These are phyloP conservation scores for Perizoma affinitatum DNA, from an alignment of 2,888 invertebrate genomes.

Conservation along the genomic window DNA sequence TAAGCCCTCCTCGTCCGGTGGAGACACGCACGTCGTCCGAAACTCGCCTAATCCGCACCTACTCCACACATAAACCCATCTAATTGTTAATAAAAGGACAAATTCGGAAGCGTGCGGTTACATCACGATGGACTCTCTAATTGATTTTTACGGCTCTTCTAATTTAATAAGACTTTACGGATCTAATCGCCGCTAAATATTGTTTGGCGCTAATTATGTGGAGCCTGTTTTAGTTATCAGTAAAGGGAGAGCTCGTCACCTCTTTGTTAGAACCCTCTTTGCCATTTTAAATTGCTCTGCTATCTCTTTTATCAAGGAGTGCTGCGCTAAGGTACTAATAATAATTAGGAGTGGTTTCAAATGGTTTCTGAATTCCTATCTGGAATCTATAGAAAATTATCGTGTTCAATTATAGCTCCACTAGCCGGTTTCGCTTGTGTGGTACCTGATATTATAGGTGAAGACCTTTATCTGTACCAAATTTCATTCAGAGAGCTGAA, in stretches of 20 bases:
- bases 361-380: slow-evolving; percentile 34
- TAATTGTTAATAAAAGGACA: slow-evolving; percentile 83
- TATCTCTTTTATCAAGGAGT: slow-evolving; percentile 29
- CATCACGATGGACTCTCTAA: slow-evolving; percentile 71
- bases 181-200: slow-evolving; percentile 70
- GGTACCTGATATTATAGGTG: too few relatives aligned
- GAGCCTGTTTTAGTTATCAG: slow-evolving; percentile 61
- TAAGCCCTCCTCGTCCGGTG: slow-evolving; percentile 71
- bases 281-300: slow-evolving; percentile 21
- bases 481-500: not conserved
- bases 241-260: slow-evolving; percentile 48
- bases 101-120: slow-evolving; percentile 78
- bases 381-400: slow-evolving; percentile 13
- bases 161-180: slow-evolving; percentile 72
- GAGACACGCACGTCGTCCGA: slow-evolving; percentile 76
- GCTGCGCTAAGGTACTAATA: slow-evolving; percentile 13
- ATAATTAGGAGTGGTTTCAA: slow-evolving; percentile 26
- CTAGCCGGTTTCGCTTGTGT: too few relatives aligned
- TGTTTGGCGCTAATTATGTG: slow-evolving; percentile 71
- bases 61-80: slow-evolving; percentile 81
- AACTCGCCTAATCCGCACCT: slow-evolving; percentile 77
- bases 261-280: slow-evolving; percentile 47
- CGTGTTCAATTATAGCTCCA: slow-evolving; percentile 12
- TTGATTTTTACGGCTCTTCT: slow-evolving; percentile 78
- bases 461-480: slow-evolving; percentile 1